Base-by-base conservation (phyloP, 2,888 invertebrate genomes). In the Mythimna impura region DNA sequence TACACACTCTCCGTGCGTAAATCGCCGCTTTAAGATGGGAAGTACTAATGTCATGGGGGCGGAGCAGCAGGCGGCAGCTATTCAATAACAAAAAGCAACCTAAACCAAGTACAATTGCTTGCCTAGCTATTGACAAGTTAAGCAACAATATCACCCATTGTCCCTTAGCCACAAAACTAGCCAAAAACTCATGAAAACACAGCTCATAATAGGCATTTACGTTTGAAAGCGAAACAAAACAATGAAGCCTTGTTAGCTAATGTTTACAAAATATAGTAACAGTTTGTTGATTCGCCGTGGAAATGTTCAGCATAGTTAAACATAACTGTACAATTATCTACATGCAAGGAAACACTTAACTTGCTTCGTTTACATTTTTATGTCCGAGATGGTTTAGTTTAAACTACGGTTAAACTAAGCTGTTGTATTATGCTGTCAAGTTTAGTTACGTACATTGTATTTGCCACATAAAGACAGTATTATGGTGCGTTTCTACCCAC, bases 301-400 rank as follows among this genome's bases (percentile, higher is more conserved):
- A 66, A 67, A 61, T 67, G 71, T 64, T 74, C 52, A 54, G 47
- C 68, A 50, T 83, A 72, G 69, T 71, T 73, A 73, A 75, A 75
- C 60, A 70, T 62, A 43, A 71, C 79, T 52, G 76, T 36, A 71
- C 69, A 72, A 83, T 84, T 84, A 83, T 58, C 22, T 63, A 63
- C 86, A 84, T 85, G 86, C 86, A 30, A 80, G 73, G 55, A 71
- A 80, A 85, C 83, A 71, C 60, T 74, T 71, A 52, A 50, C 63
- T n/a, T 20, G 30, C 50, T 60, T 66, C 69, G 64, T 70, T 73
- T 66, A 67, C 73, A 72, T 72, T 82, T 82, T 82, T 72, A 80
- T 69, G 73, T 70, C 54, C 66, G 52, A 57, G 78, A 64, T 57
- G 40, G 67, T 67, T 65, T 54, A 14, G 66, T 77, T 77, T 47